Base-by-base conservation (phyloP, 1,140 invertebrate genomes). In the Trichoplusia ni region DNA sequence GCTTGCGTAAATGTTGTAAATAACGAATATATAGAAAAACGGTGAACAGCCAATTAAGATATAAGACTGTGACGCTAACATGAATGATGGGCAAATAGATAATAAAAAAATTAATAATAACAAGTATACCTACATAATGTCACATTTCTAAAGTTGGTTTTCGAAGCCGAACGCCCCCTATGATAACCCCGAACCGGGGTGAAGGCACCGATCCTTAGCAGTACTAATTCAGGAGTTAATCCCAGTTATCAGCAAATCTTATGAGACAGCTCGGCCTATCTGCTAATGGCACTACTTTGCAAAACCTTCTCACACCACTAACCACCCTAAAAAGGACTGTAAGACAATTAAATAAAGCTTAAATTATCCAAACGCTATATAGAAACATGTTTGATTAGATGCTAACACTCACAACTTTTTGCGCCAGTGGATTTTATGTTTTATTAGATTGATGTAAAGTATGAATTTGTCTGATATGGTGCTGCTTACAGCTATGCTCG, bases 301-400 rank as follows among this genome's bases (percentile, higher is more conserved):
- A 74, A 74, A 78, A 74, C 75, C 72, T 77, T 62, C 64, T 40
- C 9, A 33, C 18, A 11, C 8, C 1, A 33, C 37, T 3, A 13
- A 25, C 2, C 49, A 4, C 16, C 8, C 27, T 6, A 54, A 56
- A 60, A 31, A 56, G 1, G 2, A 61, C 58, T 56, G 29, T 23
- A 61, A 14, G 11, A 13, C 29, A 7, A 21, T 1, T 13, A 23
- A 23, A 33, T 61, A 67, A 54, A 35, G 14, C 67, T 54, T 51
- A 74, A 66, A 67, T 68, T 69, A n/a, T 40, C 47, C 56, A 40
- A 44, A 44, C 27, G 25, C 1, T 33, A 16, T 11, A 23, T 65
- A 18, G 42, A 77, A 73, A 77, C 80, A 73, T 74, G 81, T 85
- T 85, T 83, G 74, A 77, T 83, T 82, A 83, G 79, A 80, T 78